A percentile compares a stretch with the other conserved stretches of the same genome.
Conservation (phyloP, 1,140 invertebrate genomes). For the Zaprionus taronus region DNA sequence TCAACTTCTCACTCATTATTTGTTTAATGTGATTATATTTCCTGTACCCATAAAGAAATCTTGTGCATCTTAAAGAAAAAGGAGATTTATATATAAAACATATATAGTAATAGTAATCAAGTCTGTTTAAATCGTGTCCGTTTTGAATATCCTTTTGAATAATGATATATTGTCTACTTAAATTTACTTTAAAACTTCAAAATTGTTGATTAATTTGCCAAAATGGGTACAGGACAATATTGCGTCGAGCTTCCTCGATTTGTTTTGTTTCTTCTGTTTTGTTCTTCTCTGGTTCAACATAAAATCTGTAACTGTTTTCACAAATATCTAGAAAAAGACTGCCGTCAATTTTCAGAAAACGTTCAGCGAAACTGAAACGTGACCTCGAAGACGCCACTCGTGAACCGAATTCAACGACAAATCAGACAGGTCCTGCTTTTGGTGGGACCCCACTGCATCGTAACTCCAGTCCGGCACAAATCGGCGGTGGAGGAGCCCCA, state of each 20-base stretch:
- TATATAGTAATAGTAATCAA: neutral
- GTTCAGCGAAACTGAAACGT: constrained; percentile 93
- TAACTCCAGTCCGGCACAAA: constrained; percentile 64
- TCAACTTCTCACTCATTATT: constrained; percentile 22
- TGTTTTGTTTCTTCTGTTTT: constrained; percentile 64
- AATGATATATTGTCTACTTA: neutral
- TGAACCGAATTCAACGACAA: constrained; percentile 84
- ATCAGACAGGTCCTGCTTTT: constrained; percentile 59
- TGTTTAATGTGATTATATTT: constrained; percentile 21
- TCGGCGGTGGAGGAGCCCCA: constrained; percentile 37
- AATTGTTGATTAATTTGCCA: neutral
- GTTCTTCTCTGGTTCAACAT: constrained; percentile 68
- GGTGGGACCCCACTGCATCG: constrained; percentile 45
- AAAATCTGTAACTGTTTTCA: constrained; percentile 82
- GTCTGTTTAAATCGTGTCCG: neutral
- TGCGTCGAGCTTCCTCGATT: constrained; percentile 52
- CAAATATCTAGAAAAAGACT: constrained; percentile 84
- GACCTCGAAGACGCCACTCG: constrained; percentile 96
- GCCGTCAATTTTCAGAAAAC: constrained; percentile 88
- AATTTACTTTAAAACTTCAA: neutral
- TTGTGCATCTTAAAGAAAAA: neutral
- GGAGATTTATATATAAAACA: neutral
- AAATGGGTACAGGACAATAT: constrained; percentile 27
- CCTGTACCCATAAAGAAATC: constrained; percentile 17
- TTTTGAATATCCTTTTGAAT: neutral